A percentile compares a stretch with the other conserved stretches of the same genome.
phyloP scores from a whole-genome alignment of 2,113 vertebrate species.

The Gnathonemus echidnorhynchus region DNA sequence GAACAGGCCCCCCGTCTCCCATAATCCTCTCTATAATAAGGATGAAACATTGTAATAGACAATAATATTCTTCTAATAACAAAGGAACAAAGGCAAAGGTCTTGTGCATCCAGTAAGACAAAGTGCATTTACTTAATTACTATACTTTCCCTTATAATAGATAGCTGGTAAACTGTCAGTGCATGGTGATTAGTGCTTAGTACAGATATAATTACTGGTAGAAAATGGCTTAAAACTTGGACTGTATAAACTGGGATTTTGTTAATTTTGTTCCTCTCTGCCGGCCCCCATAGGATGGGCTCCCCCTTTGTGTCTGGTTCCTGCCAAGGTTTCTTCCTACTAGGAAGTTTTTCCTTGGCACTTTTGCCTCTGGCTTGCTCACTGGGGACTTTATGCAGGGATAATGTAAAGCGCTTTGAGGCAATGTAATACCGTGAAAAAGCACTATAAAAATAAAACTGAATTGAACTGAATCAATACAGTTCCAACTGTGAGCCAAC shows the following conservation, averaged over 20 bases:
- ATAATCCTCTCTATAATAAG: neutral
- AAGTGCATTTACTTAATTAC: neutral
- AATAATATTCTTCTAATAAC: neutral
- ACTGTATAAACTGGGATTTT: neutral
- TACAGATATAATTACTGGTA: neutral
- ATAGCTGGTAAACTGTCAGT: neutral
- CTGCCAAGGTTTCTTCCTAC: neutral
- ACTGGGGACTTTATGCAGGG: neutral
- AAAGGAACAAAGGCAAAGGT: neutral
- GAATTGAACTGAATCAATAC: neutral
- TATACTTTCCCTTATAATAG: neutral
- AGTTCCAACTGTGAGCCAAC: neutral
- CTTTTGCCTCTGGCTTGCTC: neutral
- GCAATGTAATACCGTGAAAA: neutral
- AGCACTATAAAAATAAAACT: neutral
- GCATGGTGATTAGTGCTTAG: neutral
- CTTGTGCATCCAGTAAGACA: neutral
- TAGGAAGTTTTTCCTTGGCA: neutral
- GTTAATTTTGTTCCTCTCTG: neutral
- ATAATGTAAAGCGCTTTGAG: neutral
- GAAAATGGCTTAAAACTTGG: neutral
- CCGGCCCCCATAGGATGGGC: neutral
- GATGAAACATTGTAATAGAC: neutral
- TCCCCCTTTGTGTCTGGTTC: neutral
- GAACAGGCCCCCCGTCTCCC: neutral